phyloP scores from a whole-genome alignment of 1,140 invertebrate species.

The Zaprionus lachaisei region DNA sequence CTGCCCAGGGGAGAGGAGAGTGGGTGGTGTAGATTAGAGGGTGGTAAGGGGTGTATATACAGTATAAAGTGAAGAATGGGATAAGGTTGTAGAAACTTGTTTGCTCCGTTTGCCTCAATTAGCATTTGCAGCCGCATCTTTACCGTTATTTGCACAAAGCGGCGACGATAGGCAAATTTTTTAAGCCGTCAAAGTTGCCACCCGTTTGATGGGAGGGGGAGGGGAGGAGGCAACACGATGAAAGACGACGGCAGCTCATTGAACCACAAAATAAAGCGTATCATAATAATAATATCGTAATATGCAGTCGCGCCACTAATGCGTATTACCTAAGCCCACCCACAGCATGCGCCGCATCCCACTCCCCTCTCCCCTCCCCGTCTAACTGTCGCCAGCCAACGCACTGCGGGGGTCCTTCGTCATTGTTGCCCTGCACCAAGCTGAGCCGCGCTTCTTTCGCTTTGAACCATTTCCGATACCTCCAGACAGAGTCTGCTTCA shows the following conservation, averaged over 20 bases:
- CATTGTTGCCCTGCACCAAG: constrained; percentile 25
- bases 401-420: constrained; percentile 48
- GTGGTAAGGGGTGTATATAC: neutral
- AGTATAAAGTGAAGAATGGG: neutral
- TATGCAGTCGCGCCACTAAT: constrained; percentile 81
- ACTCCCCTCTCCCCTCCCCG: neutral
- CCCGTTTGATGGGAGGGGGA: constrained; percentile 22
- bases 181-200: constrained; percentile 77
- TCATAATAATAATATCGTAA: constrained; percentile 83
- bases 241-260: constrained; percentile 63
- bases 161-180: constrained; percentile 63
- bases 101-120: constrained; percentile 70
- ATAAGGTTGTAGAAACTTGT: constrained; percentile 27
- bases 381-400: constrained; percentile 9
- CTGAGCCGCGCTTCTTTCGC: constrained; percentile 41
- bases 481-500: constrained; percentile 36
- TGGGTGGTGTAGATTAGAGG: neutral
- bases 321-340: constrained; percentile 80
- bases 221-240: constrained; percentile 8
- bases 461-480: constrained; percentile 61
- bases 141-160: constrained; percentile 73
- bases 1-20: constrained; percentile 15
- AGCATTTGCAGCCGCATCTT: constrained; percentile 55
- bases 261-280: constrained; percentile 84
- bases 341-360: constrained; percentile 21